Percentiles rank a stretch among this genome's conserved stretches.
Conservation (phyloP, 2,113 vertebrate genomes). For the Pygoscelis antarcticus region DNA sequence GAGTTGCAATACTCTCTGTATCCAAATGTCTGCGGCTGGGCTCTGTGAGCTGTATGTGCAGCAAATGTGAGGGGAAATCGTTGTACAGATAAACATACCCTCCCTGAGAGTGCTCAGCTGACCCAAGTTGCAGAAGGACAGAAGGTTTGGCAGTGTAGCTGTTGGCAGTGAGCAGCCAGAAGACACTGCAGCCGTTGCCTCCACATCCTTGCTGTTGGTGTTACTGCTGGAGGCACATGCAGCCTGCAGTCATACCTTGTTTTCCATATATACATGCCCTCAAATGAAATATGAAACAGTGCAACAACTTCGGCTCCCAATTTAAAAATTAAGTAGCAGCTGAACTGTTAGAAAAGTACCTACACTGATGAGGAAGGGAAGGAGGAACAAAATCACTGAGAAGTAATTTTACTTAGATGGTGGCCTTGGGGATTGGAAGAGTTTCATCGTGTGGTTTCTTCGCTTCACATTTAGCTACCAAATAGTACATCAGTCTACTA, state of each 20-base stretch:
- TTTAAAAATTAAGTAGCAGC: background rate
- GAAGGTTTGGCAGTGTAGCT: background rate
- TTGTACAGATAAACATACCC: background rate
- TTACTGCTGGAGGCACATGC: background rate
- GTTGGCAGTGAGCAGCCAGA: background rate
- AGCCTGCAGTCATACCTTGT: background rate
- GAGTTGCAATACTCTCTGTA: background rate
- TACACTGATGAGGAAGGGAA: background rate
- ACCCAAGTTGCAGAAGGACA: background rate
- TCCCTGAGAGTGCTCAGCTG: background rate
- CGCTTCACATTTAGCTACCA: background rate
- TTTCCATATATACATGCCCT: background rate
- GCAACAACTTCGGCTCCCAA: background rate
- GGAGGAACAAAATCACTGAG: background rate
- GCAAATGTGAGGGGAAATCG: background rate
- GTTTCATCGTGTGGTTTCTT: background rate
- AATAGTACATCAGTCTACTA: background rate
- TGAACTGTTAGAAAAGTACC: background rate
- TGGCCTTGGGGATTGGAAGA: background rate
- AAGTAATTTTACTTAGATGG: background rate
- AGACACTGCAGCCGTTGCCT: background rate
- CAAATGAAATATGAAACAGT: background rate
- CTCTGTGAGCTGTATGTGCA: background rate
- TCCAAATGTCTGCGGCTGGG: background rate
- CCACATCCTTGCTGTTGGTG: background rate